A percentile compares a stretch with the other conserved stretches of the same genome.
phyloP scores from a whole-genome alignment of 2,797 vertebrate species.

The Cichlasoma orientale region DNA sequence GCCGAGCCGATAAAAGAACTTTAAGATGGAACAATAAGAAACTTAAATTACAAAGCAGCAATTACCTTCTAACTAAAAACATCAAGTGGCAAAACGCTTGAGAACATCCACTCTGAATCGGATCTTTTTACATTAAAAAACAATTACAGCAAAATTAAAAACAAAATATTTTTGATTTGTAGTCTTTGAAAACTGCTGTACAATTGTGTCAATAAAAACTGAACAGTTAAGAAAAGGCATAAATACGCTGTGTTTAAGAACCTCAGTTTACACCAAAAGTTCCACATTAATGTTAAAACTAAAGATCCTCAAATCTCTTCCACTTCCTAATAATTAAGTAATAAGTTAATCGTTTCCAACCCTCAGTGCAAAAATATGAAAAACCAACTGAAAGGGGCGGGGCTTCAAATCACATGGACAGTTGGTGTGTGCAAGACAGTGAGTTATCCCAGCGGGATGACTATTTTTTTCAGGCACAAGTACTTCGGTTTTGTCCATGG shows the following conservation, averaged over 20 bases:
- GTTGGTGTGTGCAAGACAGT: not conserved
- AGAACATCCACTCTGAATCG: constrained; percentile 29
- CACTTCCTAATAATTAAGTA: constrained; percentile 60
- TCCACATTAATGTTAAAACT: constrained; percentile 48
- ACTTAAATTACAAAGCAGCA: constrained; percentile 85
- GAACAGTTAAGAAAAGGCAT: constrained; percentile 58
- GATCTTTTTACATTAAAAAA: constrained; percentile 68
- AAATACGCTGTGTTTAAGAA: constrained; percentile 61
- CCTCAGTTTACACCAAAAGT: constrained; percentile 4
- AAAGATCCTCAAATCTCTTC: constrained; percentile 25
- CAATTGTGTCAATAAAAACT: constrained; percentile 45
- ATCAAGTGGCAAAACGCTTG: constrained; percentile 78
- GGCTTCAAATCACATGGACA: constrained; percentile 19
- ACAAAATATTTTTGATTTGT: constrained; percentile 12
- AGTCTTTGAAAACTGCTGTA: constrained; percentile 45
- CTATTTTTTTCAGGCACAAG: constrained; percentile 63
- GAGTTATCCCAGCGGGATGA: constrained; percentile 34
- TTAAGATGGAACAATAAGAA: constrained; percentile 58
- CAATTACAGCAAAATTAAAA: constrained; percentile 43
- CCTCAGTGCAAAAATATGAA: constrained; percentile 82
- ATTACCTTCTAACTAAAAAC: constrained; percentile 71
- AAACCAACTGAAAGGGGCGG: constrained; percentile 50
- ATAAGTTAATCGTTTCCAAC: constrained; percentile 71
- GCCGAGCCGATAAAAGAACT: constrained; percentile 73
- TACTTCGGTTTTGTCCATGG: constrained; percentile 41